phyloP scores from a whole-genome alignment of 1,140 invertebrate species.

The Drosophila pseudoananassae region DNA sequence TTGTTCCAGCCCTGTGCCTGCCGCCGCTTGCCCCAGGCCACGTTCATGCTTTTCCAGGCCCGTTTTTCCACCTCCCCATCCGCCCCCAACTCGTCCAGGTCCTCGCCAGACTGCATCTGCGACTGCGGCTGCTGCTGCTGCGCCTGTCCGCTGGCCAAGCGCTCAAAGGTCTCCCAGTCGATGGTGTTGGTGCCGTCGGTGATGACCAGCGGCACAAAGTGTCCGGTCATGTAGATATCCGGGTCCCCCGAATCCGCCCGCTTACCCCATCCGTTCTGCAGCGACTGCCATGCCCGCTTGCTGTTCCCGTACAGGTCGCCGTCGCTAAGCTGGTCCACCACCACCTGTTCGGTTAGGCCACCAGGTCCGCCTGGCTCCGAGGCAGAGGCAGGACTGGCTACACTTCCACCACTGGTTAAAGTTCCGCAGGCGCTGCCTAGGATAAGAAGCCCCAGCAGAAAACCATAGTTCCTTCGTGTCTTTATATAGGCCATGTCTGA shows the following conservation, averaged over 20 bases:
- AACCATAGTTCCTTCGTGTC: slow-evolving; percentile 20
- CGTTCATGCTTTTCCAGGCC: slow-evolving; percentile 87
- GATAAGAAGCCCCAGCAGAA: slow-evolving; percentile 48
- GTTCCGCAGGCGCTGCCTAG: slow-evolving; percentile 38
- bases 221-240: slow-evolving; percentile 70
- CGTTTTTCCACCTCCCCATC: slow-evolving; percentile 85
- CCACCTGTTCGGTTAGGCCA: slow-evolving; percentile 63
- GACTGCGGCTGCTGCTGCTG: slow-evolving; percentile 20
- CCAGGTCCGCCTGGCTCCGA: slow-evolving; percentile 48
- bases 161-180: slow-evolving; percentile 72
- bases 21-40: slow-evolving; percentile 87
- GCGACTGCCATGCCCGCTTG: slow-evolving; percentile 87
- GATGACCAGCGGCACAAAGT: slow-evolving; percentile 74
- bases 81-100: slow-evolving; percentile 40
- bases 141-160: slow-evolving; percentile 49
- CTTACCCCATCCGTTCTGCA: slow-evolving; percentile 88
- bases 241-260: slow-evolving; percentile 64
- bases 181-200: slow-evolving; percentile 74
- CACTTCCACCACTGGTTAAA: slow-evolving; percentile 20
- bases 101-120: slow-evolving; percentile 46
- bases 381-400: slow-evolving; percentile 4
- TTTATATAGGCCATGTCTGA: slow-evolving; percentile 49
- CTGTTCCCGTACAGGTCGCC: slow-evolving; percentile 76
- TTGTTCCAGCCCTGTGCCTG: slow-evolving; percentile 86
- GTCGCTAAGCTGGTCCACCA: slow-evolving; percentile 61